These are phyloP conservation scores for Zophobas atratus DNA, from an alignment of 1,140 invertebrate genomes.

Conservation along the genomic window DNA sequence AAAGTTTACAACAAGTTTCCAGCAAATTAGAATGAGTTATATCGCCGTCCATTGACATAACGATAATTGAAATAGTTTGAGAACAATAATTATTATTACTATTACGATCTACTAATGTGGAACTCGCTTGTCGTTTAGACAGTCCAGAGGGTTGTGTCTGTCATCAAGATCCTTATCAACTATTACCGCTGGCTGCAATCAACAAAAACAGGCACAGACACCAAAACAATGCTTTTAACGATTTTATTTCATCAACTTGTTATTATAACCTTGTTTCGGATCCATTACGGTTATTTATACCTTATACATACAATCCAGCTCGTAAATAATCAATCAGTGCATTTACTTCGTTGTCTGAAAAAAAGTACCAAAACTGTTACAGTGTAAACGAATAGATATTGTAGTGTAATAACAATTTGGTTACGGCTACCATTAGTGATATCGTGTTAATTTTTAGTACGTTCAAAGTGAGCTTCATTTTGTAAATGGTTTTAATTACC, in stretches of 20 bases:
- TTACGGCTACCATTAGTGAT: not conserved
- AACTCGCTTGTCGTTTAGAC: constrained; percentile 21
- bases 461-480: constrained; percentile 8
- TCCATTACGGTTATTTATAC: too few relatives aligned
- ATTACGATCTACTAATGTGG: constrained; percentile 22
- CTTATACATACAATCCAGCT: too few relatives aligned
- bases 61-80: constrained; percentile 27
- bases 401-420: too few relatives aligned
- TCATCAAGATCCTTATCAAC: constrained; percentile 31
- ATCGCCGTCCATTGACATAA: constrained; percentile 19
- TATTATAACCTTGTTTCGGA: not conserved
- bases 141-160: constrained; percentile 13
- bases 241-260: not conserved
- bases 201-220: not conserved
- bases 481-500: constrained; percentile 29
- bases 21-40: constrained; percentile 27
- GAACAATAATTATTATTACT: constrained; percentile 32
- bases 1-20: constrained; percentile 16
- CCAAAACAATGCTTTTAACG: not conserved
- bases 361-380: too few relatives aligned
- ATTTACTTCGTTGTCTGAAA: too few relatives aligned
- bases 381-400: too few relatives aligned
- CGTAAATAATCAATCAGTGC: too few relatives aligned
- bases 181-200: not conserved
- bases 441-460: constrained; percentile 11